A percentile compares a stretch with the other conserved stretches of the same genome.
Evolutionary conservation across 2,888 invertebrate species (phyloP).

Genomic region (Mythimna pallens): DNA sequence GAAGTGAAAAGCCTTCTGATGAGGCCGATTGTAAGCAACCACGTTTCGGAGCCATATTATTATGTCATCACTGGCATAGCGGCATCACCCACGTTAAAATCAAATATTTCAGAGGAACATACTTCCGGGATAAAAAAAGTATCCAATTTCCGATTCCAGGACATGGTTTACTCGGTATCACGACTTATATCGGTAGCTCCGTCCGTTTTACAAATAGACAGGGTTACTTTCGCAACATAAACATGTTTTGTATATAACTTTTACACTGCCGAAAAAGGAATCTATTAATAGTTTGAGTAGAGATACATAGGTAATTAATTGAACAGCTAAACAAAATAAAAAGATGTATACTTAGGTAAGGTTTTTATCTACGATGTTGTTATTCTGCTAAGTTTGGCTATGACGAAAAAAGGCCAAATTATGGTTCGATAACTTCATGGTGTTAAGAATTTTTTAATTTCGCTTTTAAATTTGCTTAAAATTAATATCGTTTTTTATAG

Average conservation of each 20-base stretch:
- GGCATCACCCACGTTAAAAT: neutral
- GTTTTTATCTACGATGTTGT: neutral
- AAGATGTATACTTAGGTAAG: neutral
- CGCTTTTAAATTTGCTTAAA: neutral
- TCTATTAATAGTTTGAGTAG: slow-evolving; percentile 1
- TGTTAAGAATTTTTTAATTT: neutral
- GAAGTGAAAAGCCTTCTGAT: too few species aligned
- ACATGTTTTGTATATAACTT: neutral
- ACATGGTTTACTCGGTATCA: neutral
- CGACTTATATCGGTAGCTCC: neutral
- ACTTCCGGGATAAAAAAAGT: neutral
- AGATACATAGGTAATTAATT: too few species aligned
- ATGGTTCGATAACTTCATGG: neutral
- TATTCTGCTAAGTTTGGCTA: slow-evolving; percentile 2
- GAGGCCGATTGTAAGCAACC: too few species aligned
- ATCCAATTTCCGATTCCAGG: too few species aligned
- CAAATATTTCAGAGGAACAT: too few species aligned
- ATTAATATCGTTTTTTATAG: neutral
- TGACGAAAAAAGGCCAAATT: slow-evolving; percentile 1
- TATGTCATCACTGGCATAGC: too few species aligned
- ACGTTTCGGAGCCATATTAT: too few species aligned
- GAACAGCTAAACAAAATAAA: neutral
- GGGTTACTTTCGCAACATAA: neutral
- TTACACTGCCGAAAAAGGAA: neutral
- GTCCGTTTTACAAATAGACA: neutral